Evolutionary conservation across 2,888 invertebrate species (phyloP), one percentile per base, ranked within the genome.

Genomic region (Tortricodes alternella): DNA sequence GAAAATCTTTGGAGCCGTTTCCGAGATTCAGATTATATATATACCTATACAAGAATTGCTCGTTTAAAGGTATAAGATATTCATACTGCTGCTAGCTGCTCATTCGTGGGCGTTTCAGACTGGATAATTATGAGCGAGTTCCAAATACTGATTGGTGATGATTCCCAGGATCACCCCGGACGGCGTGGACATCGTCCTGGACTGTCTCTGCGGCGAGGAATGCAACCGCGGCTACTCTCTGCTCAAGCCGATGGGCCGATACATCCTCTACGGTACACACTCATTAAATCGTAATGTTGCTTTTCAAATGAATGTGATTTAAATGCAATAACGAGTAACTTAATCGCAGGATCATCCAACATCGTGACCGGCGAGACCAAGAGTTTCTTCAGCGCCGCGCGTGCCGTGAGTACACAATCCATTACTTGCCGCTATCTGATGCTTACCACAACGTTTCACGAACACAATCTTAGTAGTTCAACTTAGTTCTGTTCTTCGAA

Each of bases 351-450:
- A 69, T 95, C 96, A 64, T 95, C 96, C 60, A 96, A 96, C 88
- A 95, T 96, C 75, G 96, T 97, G 71, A 96, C 96, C 68, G 97
- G 97, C 62, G 97, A 97, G 89, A 96, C 96, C 9, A 96, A 96
- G 89, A 97, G 97, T 85, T 94, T 97, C 92, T 96, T 97, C 91
- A 96, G 96, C 76, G 95, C 96, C 69, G 97, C 97, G 66, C 95
- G 96, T 92, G 95, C 96, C 63, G 96, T 96, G 93, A 94, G 94
- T 93, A 72, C 65, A 64, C 62, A 71, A 77, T 74, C 61, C 62
- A 67, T 64, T 69, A 64, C n/a, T n/a, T n/a, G n/a, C 70, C 68
- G n/a, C 34, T 69, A 70, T 73, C 70, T 70, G 68, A 71, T 73
- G 63, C 53, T 62, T 59, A 53, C 46, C 57, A 59, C 63, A 65